A percentile compares a stretch with the other conserved stretches of the same genome.
Evolutionary conservation across 2,797 vertebrate species (phyloP).

Genomic region (Ctenopoma multispine): DNA sequence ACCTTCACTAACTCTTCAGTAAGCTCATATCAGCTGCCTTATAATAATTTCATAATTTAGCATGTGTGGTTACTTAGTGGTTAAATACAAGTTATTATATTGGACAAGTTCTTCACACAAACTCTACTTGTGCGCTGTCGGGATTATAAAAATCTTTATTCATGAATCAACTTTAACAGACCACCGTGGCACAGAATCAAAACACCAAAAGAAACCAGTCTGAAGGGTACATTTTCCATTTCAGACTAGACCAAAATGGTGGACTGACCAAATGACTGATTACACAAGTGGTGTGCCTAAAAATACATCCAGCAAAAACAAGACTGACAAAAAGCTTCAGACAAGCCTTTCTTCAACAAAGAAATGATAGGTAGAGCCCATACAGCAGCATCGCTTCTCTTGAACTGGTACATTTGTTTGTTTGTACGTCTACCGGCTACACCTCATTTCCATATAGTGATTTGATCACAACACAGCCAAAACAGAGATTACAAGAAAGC

Average conservation of each 20-base stretch:
- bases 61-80: not conserved
- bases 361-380: not conserved
- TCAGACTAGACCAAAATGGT: not conserved
- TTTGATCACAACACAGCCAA: slow-evolving; percentile 9
- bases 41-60: not conserved
- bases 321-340: not conserved
- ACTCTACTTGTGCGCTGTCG: not conserved
- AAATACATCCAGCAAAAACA: not conserved
- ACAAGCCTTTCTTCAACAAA: not conserved
- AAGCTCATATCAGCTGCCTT: slow-evolving; percentile 6
- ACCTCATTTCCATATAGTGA: slow-evolving; percentile 26
- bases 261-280: not conserved
- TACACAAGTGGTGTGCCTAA: not conserved
- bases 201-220: not conserved
- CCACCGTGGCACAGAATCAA: not conserved
- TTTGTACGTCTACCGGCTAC: slow-evolving; percentile 1
- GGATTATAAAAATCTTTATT: not conserved
- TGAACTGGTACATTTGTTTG: not conserved
- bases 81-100: too few relatives aligned
- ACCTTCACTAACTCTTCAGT: not conserved
- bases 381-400: not conserved
- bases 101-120: not conserved
- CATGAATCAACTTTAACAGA: not conserved
- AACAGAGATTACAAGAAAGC: slow-evolving; percentile 23
- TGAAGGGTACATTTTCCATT: not conserved